phyloP scores from a whole-genome alignment of 2,888 invertebrate species.

The Apotomis capreana region DNA sequence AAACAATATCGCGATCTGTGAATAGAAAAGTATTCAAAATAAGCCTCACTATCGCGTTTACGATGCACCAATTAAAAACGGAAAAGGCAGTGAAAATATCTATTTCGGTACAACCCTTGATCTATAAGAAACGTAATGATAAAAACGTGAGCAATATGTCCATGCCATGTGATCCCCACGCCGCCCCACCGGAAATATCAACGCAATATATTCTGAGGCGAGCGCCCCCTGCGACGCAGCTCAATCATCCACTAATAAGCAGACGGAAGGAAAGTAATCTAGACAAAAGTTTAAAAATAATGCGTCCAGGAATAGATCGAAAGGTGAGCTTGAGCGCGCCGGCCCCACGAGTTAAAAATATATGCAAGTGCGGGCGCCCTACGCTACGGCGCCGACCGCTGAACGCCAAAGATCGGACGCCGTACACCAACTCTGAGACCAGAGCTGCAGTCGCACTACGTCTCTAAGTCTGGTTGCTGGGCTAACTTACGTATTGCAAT shows the following conservation, averaged over 20 bases:
- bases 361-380: conserved; percentile 53
- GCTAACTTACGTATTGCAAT: neutral
- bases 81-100: conserved; percentile 15
- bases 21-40: neutral
- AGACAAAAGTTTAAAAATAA: conserved; percentile 83
- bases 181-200: conserved; percentile 72
- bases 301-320: conserved; percentile 75
- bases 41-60: neutral
- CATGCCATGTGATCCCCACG: conserved; percentile 60
- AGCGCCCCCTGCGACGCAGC: conserved; percentile 82
- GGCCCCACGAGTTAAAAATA: conserved; percentile 79
- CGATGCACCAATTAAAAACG: conserved; percentile 5
- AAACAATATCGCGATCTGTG: no score
- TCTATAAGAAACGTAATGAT: conserved; percentile 49
- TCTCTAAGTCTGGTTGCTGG: neutral
- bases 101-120: conserved; percentile 41
- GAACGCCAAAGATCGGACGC: conserved; percentile 48
- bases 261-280: conserved; percentile 81
- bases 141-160: conserved; percentile 53
- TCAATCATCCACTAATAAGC: conserved; percentile 82
- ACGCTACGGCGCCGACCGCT: conserved; percentile 48
- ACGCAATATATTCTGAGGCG: conserved; percentile 68
- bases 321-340: conserved; percentile 80
- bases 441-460: neutral
- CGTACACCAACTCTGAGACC: neutral